Evolutionary conservation across 2,888 invertebrate genomes (phyloP).

Genomic region (Archaeoteleia sp.): DNA sequence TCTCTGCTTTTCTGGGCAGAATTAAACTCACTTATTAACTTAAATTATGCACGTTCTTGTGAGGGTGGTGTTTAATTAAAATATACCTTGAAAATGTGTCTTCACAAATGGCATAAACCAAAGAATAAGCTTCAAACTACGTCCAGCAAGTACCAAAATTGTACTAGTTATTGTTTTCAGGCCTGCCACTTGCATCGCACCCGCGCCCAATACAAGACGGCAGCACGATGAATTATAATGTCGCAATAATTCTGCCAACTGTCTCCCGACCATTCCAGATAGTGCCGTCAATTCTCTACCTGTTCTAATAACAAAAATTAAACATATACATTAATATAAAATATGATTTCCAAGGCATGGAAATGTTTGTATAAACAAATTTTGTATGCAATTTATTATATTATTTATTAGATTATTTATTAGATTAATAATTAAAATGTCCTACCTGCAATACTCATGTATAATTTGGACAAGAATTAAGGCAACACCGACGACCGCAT

Average conservation of each 20-base stretch:
- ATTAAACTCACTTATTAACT: no score
- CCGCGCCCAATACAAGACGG: conserved; percentile 96
- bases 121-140: conserved; percentile 87
- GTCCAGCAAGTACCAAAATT: conserved; percentile 90
- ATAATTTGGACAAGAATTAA: conserved; percentile 92
- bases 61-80: no score
- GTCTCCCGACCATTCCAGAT: conserved; percentile 86
- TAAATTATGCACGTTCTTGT: no score
- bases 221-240: conserved; percentile 92
- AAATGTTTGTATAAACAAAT: no score
- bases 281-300: conserved; percentile 82
- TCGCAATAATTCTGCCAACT: conserved; percentile 91
- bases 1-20: no score
- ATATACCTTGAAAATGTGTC: conserved; percentile 80
- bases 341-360: conserved; percentile 9
- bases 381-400: no score
- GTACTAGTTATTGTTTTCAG: conserved; percentile 95
- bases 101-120: conserved; percentile 86
- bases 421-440: no score
- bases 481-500: conserved; percentile 87
- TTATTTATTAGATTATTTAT: no score
- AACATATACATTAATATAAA: background rate
- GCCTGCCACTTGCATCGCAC: conserved; percentile 95
- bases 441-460: conserved; percentile 89
- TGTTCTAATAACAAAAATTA: conserved; percentile 62